Percentiles rank a stretch among this genome's conserved stretches.
phyloP scores from a whole-genome alignment of 1,140 invertebrate species.

The Drosophila malerkotliana region DNA sequence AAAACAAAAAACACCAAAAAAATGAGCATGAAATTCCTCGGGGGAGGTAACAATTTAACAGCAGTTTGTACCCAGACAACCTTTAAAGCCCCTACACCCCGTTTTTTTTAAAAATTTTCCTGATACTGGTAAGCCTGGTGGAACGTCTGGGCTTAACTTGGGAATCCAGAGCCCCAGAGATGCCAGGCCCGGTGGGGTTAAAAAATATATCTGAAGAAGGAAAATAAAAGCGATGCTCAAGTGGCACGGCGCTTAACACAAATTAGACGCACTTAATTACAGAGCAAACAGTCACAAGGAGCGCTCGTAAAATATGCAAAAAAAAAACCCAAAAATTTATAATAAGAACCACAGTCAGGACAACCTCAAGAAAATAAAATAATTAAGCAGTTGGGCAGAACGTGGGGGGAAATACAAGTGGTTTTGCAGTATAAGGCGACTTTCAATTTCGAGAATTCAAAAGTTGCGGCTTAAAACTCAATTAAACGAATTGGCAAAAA shows the following conservation, averaged over 20 bases:
- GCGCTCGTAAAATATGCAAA: slow-evolving; percentile 59
- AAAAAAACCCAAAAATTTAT: slow-evolving; percentile 20
- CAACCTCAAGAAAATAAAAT: slow-evolving; percentile 44
- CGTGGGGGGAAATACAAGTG: neutral
- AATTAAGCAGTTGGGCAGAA: slow-evolving; percentile 38
- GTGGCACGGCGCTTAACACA: slow-evolving; percentile 77
- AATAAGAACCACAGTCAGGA: slow-evolving; percentile 14
- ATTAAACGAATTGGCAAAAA: slow-evolving; percentile 78
- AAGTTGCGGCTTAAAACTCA: slow-evolving; percentile 77
- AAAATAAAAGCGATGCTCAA: slow-evolving; percentile 55
- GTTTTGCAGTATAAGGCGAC: slow-evolving; percentile 16
- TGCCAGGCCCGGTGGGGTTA: slow-evolving; percentile 8
- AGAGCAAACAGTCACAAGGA: slow-evolving; percentile 69
- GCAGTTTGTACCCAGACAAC: slow-evolving; percentile 63
- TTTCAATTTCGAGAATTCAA: slow-evolving; percentile 59
- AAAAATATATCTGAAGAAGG: slow-evolving; percentile 21
- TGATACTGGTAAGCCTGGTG: slow-evolving; percentile 23
- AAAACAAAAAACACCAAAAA: slow-evolving; percentile 9
- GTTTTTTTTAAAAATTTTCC: slow-evolving; percentile 11
- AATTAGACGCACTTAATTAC: slow-evolving; percentile 82
- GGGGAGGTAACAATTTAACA: slow-evolving; percentile 63
- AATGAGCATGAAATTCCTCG: slow-evolving; percentile 37
- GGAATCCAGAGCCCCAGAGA: slow-evolving; percentile 21
- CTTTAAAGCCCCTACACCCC: slow-evolving; percentile 55
- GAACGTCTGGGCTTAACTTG: slow-evolving; percentile 44